Base-by-base conservation (phyloP, 2,113 vertebrate genomes). In the Orientallactaga bullata region DNA sequence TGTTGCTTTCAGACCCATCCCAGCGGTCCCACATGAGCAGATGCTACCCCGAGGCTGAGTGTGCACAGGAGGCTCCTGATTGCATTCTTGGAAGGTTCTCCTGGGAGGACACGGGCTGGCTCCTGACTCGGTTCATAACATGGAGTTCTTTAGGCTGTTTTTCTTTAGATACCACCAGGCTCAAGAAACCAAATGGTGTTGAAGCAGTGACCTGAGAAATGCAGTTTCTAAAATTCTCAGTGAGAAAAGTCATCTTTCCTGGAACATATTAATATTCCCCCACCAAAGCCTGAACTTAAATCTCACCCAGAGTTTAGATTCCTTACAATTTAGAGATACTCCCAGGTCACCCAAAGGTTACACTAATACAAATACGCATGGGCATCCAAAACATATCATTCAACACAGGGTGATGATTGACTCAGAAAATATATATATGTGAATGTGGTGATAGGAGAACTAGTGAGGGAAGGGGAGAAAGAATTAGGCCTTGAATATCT, bases 121-220 rank as follows among this genome's bases (percentile, higher is more conserved):
- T 76, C 37, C 37, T 74, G 74, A 3, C 47, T n/a, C 90, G 39
- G 35, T 77, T 91, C 87, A 74, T 69, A 93, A 88, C 66, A 82
- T n/a, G 26, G 32, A 71, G 9, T 77, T 85, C 30, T 68, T 92
- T 42, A 66, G 66, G 3, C 37, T n/a, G n/a, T n/a, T 74, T 85
- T 91, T 76, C 69, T 80, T 35, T 73, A 71, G 71, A n/a, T 17
- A 65, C 47, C n/a, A 7, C 47, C n/a, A 7, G n/a, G 76, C 17
- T 95, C 37, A 58, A 85, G 68, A 91, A 95, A 93, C 1, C 32
- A 81, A 18, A 11, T 66, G 69, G 8, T 63, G 21, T 68, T 87
- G 63, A 79, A 60, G 20, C 7, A 13, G n/a, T 84, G 91, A 69
- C 17, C 86, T 94, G 61, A 81, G 58, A 95, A 83, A 85, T 32